phyloP scores from a whole-genome alignment of 1,140 invertebrate genomes.

The Dendrolimus kikuchii region DNA sequence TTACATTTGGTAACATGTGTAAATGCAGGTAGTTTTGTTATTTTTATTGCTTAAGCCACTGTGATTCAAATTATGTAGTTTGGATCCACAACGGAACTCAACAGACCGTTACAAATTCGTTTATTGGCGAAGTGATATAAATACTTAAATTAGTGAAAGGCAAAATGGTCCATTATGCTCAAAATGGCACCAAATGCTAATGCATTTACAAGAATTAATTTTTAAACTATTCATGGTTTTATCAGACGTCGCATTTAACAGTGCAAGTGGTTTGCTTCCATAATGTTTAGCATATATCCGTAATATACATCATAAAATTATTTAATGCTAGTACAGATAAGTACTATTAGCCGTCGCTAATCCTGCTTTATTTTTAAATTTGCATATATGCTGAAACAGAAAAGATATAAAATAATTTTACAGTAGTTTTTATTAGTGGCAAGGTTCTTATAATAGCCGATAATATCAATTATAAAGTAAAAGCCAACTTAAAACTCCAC shows the following conservation, averaged over 20 bases:
- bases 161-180: slow-evolving; percentile 19
- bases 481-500: too few relatives aligned
- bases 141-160: slow-evolving; percentile 26
- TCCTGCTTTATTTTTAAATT: too few relatives aligned
- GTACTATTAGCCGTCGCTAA: too few relatives aligned
- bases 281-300: too few relatives aligned
- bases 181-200: slow-evolving; percentile 18
- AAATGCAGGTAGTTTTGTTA: slow-evolving; percentile 47
- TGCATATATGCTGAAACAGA: too few relatives aligned
- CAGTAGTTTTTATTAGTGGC: too few relatives aligned
- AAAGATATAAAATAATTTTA: too few relatives aligned
- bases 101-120: slow-evolving; percentile 61
- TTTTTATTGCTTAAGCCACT: slow-evolving; percentile 36
- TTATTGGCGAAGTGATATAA: slow-evolving; percentile 50
- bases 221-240: not conserved
- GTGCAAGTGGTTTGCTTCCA: too few relatives aligned
- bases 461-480: too few relatives aligned
- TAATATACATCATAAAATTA: too few relatives aligned
- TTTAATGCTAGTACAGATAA: too few relatives aligned
- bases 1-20: slow-evolving; percentile 52
- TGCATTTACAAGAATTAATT: slow-evolving; percentile 3
- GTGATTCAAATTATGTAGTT: slow-evolving; percentile 55
- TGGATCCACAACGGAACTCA: slow-evolving; percentile 40
- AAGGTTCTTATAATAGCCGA: too few relatives aligned
- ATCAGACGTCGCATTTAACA: not conserved